Evolutionary conservation across 2,797 vertebrate genomes (phyloP), one percentile per base, ranked within the genome.

Genomic region (Rachycentron canadum): DNA sequence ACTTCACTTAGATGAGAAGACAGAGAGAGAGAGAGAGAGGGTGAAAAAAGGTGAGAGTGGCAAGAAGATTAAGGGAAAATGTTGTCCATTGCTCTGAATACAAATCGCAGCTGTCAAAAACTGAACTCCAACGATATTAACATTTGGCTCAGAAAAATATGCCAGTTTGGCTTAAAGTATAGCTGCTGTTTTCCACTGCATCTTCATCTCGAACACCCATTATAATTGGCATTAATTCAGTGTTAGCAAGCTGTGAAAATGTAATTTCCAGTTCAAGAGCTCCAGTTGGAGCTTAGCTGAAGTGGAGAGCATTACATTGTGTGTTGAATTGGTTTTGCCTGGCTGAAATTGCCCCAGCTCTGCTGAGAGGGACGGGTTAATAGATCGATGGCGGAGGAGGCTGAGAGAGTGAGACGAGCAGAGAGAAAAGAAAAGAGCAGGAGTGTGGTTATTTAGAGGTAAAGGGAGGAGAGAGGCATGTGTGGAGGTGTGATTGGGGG

Each of bases 211-310:
- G 73, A 86, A 84, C 72, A 70, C 50, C 68, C 79, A 57, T 82
- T 75, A 72, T 76, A 87, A 83, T 82, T 84, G 82, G 75, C 71
- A 84, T 87, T 89, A 86, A 89, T 91, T 92, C 89, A 70, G 90
- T 49, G 85, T 85, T 85, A 79, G 88, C 73, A 86, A 86, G 88
- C 88, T 86, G 90, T 88, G 88, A 90, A 91, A 92, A 90, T 88
- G 82, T 89, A 53, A 90, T 91, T 90, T 91, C 81, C 79, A 73
- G 87, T 84, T 87, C 70, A 85, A 91, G 90, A 81, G 87, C 86
- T 90, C 73, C 82, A 88, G 47, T 85, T 53, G 65, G 73, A 88
- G 88, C 84, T 83, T 72, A 86, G 88, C 73, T 75, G 56, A 76
- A 87, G 87, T 89, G 88, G 68, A 76, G 84, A 83, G 88, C 84